Base-by-base conservation (phyloP, 2,797 vertebrate genomes). In the Arrhamphus sclerolepis region DNA sequence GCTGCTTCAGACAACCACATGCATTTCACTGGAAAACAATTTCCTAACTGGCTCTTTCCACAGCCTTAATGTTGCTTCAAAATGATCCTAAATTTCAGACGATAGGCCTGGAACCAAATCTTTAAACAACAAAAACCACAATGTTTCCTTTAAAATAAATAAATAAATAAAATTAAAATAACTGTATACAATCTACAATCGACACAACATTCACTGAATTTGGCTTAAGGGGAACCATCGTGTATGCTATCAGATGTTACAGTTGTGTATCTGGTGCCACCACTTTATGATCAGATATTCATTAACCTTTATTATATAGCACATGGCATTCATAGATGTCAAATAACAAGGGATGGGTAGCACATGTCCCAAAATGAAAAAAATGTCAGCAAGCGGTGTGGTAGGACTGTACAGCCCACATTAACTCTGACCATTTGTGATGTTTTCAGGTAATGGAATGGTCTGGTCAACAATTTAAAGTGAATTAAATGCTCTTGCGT, bases 1-100 rank as follows among this genome's bases (percentile, higher is more conserved):
- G 83, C 84, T 84, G 81, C 80, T 85, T 81, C 78, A 84, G 66
- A 87, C 75, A 85, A 72, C 75, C 72, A 70, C 81, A 86, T 64
- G 46, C 66, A 56, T 61, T 78, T 75, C 55, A 74, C 57, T 64
- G 66, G 59, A 72, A 82, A 89, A 81, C 65, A 60, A 84, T 84
- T 84, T 71, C 59, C 56, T 64, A 71, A 72, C 67, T 31, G 59
- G 65, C 47, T 72, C 44, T 59, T 21, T 70, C 53, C 47, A 24
- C 29, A 20, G 55, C 53, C 41, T 66, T 66, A 69, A 79, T 62
- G 60, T 55, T 20, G 60, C 74, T 70, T 73, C 58, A 56, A 43
- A 78, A 80, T 57, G 34, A 73, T 72, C 48, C 41, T 68, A 26
- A 28, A 6, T 44, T 75, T 71, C 47, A 56, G 22, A 42, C 57